These are phyloP conservation scores for Odontocerum albicorne DNA, from an alignment of 2,888 invertebrate genomes.

Conservation along the genomic window DNA sequence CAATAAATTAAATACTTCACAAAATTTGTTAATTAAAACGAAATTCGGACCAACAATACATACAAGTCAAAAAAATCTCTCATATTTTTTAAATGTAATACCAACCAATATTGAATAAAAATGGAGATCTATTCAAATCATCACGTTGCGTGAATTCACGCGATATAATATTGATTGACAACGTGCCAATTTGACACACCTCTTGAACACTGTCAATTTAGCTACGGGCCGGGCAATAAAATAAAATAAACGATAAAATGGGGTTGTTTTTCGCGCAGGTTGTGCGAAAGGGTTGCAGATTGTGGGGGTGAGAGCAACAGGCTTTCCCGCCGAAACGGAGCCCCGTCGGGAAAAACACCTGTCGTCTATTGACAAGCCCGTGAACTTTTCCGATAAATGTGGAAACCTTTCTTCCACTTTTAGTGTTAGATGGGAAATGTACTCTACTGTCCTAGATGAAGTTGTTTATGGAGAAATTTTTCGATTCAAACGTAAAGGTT, in stretches of 20 bases:
- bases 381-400: conserved; percentile 16
- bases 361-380: conserved; percentile 6
- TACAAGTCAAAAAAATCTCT: too few species aligned
- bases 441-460: too few species aligned
- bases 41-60: too few species aligned
- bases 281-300: conserved; percentile 1
- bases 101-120: too few species aligned
- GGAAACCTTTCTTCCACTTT: too few species aligned
- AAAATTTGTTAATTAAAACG: too few species aligned
- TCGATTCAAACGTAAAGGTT: too few species aligned
- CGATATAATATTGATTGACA: conserved; percentile 1
- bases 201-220: background rate
- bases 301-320: conserved; percentile 24
- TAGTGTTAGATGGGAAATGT: too few species aligned
- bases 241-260: conserved; percentile 33
- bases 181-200: too few species aligned
- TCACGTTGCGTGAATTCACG: background rate
- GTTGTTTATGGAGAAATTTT: too few species aligned
- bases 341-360: conserved; percentile 1
- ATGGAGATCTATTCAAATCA: background rate
- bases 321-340: background rate
- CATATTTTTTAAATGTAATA: too few species aligned
- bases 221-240: conserved; percentile 31
- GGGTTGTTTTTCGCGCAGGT: conserved; percentile 14
- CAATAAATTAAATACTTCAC: too few species aligned